Evolutionary conservation across 2,113 vertebrate genomes (phyloP).

Genomic region (Oreochromis tanganicae): DNA sequence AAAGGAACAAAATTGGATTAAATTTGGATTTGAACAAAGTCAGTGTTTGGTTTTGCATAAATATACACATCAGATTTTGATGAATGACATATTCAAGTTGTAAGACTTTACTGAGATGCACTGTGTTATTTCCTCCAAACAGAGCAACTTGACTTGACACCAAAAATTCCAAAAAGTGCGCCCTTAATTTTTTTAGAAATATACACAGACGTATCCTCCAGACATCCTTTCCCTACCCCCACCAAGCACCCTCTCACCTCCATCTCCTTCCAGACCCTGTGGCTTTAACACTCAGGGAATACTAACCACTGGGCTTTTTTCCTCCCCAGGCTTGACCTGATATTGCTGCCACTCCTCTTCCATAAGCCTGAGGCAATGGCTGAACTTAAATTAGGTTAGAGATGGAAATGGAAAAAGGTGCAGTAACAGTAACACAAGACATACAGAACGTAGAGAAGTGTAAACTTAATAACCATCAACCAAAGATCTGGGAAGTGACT

Average conservation of each 20-base stretch:
- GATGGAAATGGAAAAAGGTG: slow-evolving; percentile 1
- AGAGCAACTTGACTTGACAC: background rate
- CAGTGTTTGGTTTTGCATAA: background rate
- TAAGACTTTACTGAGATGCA: background rate
- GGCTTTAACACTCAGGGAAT: slow-evolving; percentile 20
- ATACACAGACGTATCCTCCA: background rate
- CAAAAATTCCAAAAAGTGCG: background rate
- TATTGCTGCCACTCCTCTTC: slow-evolving; percentile 26
- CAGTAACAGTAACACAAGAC: background rate
- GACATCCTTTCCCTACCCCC: background rate
- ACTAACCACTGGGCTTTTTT: slow-evolving; percentile 45
- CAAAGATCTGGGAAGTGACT: background rate
- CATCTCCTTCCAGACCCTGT: background rate
- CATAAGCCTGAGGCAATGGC: slow-evolving; percentile 9
- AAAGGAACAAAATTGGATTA: background rate
- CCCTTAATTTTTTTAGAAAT: background rate
- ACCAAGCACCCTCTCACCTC: background rate
- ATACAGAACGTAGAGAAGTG: background rate
- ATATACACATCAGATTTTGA: background rate
- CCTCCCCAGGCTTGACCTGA: slow-evolving; percentile 30
- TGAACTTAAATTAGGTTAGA: slow-evolving; percentile 51
- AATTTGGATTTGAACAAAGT: background rate
- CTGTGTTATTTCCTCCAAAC: background rate
- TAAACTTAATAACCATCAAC: slow-evolving; percentile 14
- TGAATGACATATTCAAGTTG: background rate